These are phyloP conservation scores for Melanocharis versteri DNA, from an alignment of 2,113 vertebrate species.

Conservation along the genomic window DNA sequence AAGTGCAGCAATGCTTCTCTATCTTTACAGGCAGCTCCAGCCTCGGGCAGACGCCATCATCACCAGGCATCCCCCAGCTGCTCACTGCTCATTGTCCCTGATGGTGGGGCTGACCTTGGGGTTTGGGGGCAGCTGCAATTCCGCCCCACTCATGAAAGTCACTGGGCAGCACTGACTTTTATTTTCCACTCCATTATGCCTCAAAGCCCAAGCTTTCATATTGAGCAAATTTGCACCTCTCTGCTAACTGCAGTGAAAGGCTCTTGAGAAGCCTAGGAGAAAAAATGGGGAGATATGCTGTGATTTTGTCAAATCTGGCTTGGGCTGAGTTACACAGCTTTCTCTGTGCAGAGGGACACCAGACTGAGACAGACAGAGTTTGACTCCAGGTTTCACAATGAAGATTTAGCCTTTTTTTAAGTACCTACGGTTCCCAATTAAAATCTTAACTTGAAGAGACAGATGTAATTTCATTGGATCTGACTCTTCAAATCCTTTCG, in stretches of 20 bases:
- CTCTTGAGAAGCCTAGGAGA: not conserved
- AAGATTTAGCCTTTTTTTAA: not conserved
- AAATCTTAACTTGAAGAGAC: not conserved
- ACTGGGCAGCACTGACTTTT: not conserved
- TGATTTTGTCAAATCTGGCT: not conserved
- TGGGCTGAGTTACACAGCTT: not conserved
- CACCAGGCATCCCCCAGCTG: not conserved
- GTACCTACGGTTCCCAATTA: not conserved
- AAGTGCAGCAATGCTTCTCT: not conserved
- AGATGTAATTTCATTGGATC: not conserved
- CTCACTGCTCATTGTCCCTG: not conserved
- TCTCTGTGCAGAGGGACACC: not conserved
- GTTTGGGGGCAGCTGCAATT: not conserved
- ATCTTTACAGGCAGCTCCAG: not conserved
- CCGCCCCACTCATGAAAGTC: accelerated
- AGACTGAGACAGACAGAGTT: not conserved
- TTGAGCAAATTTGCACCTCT: not conserved
- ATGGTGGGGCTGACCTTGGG: not conserved
- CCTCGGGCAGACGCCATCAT: not conserved
- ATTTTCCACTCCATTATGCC: not conserved
- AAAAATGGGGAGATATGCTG: not conserved
- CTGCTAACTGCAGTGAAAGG: not conserved
- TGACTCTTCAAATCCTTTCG: not conserved
- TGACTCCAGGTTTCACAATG: not conserved
- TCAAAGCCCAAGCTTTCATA: not conserved